Evolutionary conservation across 2,113 vertebrate species (phyloP).

Genomic region (Gadus macrocephalus): DNA sequence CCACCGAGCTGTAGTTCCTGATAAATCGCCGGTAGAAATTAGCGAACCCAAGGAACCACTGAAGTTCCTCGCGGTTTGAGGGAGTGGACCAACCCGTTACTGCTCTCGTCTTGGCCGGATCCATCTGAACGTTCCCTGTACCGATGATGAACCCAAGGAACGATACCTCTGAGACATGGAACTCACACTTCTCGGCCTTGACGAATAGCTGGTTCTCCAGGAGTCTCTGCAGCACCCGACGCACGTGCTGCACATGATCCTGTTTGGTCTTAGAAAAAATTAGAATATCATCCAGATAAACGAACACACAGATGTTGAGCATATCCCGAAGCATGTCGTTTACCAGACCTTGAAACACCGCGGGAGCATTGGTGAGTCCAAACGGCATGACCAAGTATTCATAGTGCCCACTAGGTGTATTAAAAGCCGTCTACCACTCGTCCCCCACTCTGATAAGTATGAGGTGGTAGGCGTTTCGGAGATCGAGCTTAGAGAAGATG

Average conservation of each 20-base stretch:
- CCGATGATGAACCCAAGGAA: too few species aligned
- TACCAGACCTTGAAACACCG: not conserved
- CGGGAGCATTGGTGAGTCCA: not conserved
- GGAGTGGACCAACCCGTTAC: not conserved
- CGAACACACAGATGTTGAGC: not conserved
- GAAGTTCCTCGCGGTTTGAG: not conserved
- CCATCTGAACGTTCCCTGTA: not conserved
- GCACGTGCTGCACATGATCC: not conserved
- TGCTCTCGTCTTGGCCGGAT: not conserved
- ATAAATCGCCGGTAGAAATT: too few species aligned
- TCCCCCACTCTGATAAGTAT: not conserved
- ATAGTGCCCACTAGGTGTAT: not conserved
- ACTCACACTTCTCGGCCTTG: not conserved
- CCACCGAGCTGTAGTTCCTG: not conserved
- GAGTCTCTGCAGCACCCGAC: not conserved
- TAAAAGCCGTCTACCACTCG: not conserved
- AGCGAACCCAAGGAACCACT: too few species aligned
- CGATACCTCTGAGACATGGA: not conserved
- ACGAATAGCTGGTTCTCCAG: not conserved
- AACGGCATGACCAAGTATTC: not conserved
- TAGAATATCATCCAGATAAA: not conserved
- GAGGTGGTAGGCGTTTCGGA: not conserved
- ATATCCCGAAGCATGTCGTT: not conserved
- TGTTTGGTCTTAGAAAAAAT: slow-evolving; percentile 1
- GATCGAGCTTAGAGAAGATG: not conserved